A percentile compares a stretch with the other conserved stretches of the same genome.
phyloP scores from a whole-genome alignment of 2,113 vertebrate species.

The Actenoides hombroni region DNA sequence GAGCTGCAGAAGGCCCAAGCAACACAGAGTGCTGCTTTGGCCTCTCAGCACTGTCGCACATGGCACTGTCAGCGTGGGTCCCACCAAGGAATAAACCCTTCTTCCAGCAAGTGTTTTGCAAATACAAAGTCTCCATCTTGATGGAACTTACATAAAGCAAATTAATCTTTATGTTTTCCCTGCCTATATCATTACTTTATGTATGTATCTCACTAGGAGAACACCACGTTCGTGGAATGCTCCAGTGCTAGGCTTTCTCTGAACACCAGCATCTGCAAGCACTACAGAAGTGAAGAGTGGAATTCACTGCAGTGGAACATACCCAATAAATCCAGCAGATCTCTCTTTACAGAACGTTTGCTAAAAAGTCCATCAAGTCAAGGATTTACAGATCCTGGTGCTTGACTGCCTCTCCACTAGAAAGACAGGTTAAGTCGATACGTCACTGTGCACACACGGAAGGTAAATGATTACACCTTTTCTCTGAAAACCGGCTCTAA shows the following conservation, averaged over 20 bases:
- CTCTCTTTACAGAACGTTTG: not conserved
- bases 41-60: fast-evolving
- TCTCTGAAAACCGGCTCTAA: not conserved
- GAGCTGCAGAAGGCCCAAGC: not conserved
- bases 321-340: not conserved
- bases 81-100: not conserved
- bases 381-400: not conserved
- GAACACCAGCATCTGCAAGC: not conserved
- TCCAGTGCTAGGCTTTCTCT: not conserved
- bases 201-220: not conserved
- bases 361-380: not conserved
- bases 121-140: not conserved
- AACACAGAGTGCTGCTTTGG: not conserved
- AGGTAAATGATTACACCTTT: not conserved
- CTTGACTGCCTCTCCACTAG: not conserved
- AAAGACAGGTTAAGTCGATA: not conserved
- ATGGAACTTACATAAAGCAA: not conserved
- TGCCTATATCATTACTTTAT: not conserved
- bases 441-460: not conserved
- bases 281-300: not conserved
- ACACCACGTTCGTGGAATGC: not conserved
- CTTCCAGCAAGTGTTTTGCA: not conserved
- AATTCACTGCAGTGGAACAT: not conserved
- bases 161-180: not conserved
- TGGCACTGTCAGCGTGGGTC: fast-evolving